Evolutionary conservation across 2,888 invertebrate species (phyloP), one percentile per base, ranked within the genome.

Genomic region (Epirrhoe alternata): DNA sequence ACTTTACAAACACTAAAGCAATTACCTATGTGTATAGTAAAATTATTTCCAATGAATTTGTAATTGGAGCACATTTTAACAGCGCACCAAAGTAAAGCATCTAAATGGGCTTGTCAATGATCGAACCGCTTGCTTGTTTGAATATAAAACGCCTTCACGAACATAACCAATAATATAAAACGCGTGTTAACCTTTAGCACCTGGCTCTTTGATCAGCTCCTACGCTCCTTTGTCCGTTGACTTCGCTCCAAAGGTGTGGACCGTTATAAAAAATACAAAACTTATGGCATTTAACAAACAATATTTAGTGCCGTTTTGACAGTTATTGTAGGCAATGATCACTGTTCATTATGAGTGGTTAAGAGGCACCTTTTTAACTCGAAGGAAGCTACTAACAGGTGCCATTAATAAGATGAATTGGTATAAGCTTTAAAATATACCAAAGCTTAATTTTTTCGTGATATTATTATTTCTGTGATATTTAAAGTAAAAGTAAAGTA

Each of bases 231-330:
- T 89, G 85, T 86, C 76, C 74, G 70, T 66, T 63, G 62, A 54
- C 59, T 72, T 61, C 57, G 68, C 74, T 77, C 80, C 82, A 83
- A 91, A 92, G 90, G 92, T 92, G 92, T 86, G 85, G 88, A 89
- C 84, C 90, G 88, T 84, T 88, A 84, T 79, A 89, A 91, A 90
- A 89, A 88, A 82, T 82, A 86, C 79, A 86, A 90, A 89, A 88
- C 80, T 86, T 86, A 88, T 81, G 84, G 84, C 89, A 89, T 90
- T 90, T 88, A 90, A 91, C 90, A 90, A 90, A 93, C 89, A 91
- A 92, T 91, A 91, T 92, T 93, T 92, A 91, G 89, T 90, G 86
- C 84, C 88, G 84, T 88, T 89, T 89, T 88, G 92, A 92, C 92
- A 91, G 90, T 92, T 92, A 92, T 90, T 86, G 87, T 86, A 86